Evolutionary conservation across 2,888 invertebrate species (phyloP), one percentile per base, ranked within the genome.

Genomic region (Polyommatus icarus): DNA sequence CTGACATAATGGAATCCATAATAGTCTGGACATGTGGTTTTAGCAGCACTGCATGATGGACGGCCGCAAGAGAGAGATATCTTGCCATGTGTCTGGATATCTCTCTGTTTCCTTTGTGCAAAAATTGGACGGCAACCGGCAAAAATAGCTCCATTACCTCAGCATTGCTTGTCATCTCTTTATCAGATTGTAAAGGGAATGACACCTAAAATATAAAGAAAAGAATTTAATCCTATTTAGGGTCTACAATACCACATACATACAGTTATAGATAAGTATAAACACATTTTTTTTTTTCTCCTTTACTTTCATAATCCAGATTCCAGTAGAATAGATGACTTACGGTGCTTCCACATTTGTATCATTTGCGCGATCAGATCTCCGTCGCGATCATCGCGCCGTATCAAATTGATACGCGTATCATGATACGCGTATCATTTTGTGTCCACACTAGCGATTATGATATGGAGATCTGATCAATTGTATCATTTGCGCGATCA

Each of bases 31-130:
- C 97, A 88, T 98, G 98, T 15, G 97, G 96, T 83, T 98, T 97
- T 67, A 99, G 92, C 80, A 98, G 91, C 80, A 96, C 96, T 3
- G 98, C 97, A 90, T 98, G 98, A 86, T 98, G 98, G 79, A 98
- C 98, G 77, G 98, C 98, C 18, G 98, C 98, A 82, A 99, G 92
- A 0, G 98, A 98, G 76, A 99, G 95, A 89, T 99, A 99, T 76
- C 98, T 97, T 67, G 98, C 98, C 95, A 98, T 96, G 88, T 98
- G 98, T 79, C 98, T 95, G 0, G 97, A 97, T 80, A 99, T 95
- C 89, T 98, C 98, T 81, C 96, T 96, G 90, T 99, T 99, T 78
- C 98, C 97, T 87, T 98, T 98, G 85, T 97, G 97, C 76, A 99
- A 92, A 89, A 98, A 98, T 90, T 98, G 98, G 1, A 99, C 98